These are phyloP conservation scores for Styela plicata DNA, from an alignment of 23 tunicate genomes.

Conservation along the genomic window DNA sequence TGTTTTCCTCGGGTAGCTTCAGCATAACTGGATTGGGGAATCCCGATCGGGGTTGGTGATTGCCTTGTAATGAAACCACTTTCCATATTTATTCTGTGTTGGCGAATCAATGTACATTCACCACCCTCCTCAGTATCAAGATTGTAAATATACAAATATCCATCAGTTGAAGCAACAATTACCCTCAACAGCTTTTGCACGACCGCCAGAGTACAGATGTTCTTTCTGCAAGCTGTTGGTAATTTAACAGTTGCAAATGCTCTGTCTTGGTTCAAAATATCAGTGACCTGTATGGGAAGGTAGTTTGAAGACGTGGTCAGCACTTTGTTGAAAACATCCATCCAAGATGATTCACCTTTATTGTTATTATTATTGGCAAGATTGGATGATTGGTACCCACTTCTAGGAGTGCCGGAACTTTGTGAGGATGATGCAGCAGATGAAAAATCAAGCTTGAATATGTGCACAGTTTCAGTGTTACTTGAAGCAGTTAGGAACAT, in stretches of 20 bases:
- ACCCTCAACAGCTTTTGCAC: conserved; percentile 48
- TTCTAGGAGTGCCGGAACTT: not conserved
- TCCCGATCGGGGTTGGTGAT: conserved; percentile 25
- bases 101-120: conserved; percentile 63
- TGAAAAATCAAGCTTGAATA: conserved; percentile 56
- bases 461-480: conserved; percentile 81
- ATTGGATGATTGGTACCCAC: not conserved
- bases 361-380: conserved; percentile 13
- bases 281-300: conserved; percentile 59
- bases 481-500: conserved; percentile 65
- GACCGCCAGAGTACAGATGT: conserved; percentile 55
- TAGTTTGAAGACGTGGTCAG: conserved; percentile 52
- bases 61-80: not conserved
- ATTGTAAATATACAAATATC: conserved; percentile 74
- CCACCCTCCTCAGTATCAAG: conserved; percentile 63
- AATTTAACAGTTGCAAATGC: conserved; percentile 79
- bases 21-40: conserved; percentile 42
- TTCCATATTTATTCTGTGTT: conserved; percentile 46
- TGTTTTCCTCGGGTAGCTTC: conserved; percentile 48
- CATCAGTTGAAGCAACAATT: conserved; percentile 73
- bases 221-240: conserved; percentile 45
- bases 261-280: conserved; percentile 57
- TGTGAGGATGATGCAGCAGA: not conserved
- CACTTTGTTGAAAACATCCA: conserved; percentile 60
- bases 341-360: conserved; percentile 43